phyloP scores from a whole-genome alignment of 2,888 invertebrate species.

The Aporophyla lueneburgensis region DNA sequence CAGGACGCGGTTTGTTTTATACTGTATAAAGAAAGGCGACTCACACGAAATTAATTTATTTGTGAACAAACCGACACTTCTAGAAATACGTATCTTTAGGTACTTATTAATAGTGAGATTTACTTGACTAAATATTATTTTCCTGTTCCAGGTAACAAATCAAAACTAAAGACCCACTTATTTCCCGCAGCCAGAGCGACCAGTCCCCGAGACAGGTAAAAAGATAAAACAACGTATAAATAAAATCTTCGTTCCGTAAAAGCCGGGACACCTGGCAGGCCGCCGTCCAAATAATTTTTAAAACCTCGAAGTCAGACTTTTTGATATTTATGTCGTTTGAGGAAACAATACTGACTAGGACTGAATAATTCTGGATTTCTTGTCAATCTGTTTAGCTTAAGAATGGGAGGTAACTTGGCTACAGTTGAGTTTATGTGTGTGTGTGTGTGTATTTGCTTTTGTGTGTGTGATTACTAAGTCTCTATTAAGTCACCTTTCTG shows the following conservation, averaged over 20 bases:
- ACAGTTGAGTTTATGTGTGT: too few species aligned
- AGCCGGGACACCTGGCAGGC: slow-evolving; percentile 1
- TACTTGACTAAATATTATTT: slow-evolving; percentile 6
- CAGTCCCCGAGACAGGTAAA: slow-evolving; percentile 34
- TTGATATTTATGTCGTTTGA: slow-evolving; percentile 33
- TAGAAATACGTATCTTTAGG: too few species aligned
- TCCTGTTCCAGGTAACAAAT: slow-evolving; percentile 52
- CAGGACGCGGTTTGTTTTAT: too few species aligned
- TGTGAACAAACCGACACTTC: too few species aligned
- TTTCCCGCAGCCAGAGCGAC: not conserved
- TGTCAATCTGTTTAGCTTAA: slow-evolving; percentile 14
- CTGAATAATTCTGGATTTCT: slow-evolving; percentile 27
- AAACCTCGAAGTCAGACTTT: slow-evolving; percentile 16
- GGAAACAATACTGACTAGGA: slow-evolving; percentile 8
- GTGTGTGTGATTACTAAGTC: too few species aligned
- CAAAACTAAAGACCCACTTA: slow-evolving; percentile 8
- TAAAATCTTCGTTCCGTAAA: slow-evolving; percentile 9
- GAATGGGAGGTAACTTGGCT: not conserved
- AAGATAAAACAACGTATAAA: slow-evolving; percentile 21
- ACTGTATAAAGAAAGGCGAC: too few species aligned
- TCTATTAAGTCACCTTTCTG: too few species aligned
- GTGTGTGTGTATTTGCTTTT: too few species aligned
- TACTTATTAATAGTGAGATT: not conserved
- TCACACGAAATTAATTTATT: too few species aligned
- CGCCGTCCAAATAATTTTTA: slow-evolving; percentile 23